Evolutionary conservation across 2,888 invertebrate species (phyloP), one percentile per base, ranked within the genome.

Genomic region (Hemistola chrysoprasaria): DNA sequence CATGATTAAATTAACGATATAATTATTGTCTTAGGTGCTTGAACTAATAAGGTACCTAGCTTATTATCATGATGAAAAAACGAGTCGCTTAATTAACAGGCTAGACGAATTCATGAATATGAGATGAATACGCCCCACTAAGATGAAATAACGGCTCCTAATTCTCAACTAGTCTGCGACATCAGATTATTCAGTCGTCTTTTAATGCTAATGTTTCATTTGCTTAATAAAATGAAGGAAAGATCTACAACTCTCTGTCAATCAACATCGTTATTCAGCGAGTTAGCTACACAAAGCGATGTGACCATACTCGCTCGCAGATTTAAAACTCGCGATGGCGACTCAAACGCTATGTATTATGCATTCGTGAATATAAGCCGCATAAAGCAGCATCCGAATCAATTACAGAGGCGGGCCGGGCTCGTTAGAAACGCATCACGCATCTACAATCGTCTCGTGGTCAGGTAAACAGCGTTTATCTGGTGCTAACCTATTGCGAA

Each of bases 401-500:
- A 86, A 88, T 87, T 87, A 84, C 71, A 61, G 78, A 69, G 71
- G 73, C 79, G 66, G 71, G 61, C 61, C 47, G 74, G 63, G 72
- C 87, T 88, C 85, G 87, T 87, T 87, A 85, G 87, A 86, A 85
- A 87, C 87, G 88, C 87, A 84, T 86, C 87, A 86, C 85, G 87
- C 86, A 88, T 88, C 78, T 83, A 78, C 82, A 86, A 85, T 86
- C 81, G 83, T 60, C 62, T 65, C 68, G 73, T 65, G 53, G 75
- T 71, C 74, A 76, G 73, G 78, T 73, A 78, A 80, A 78, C 84
- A 78, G 70, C 69, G 71, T 72, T 81, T 84, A 81, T 81, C 80
- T 82, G 80, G 84, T 79, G 83, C 81, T 80, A 80, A 81, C 71
- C 75, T 73, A 74, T 70, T 67, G 71, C 50, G 67, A 76, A 86